These are phyloP conservation scores for Merluccius polli DNA, from an alignment of 2,797 vertebrate species.

Conservation along the genomic window DNA sequence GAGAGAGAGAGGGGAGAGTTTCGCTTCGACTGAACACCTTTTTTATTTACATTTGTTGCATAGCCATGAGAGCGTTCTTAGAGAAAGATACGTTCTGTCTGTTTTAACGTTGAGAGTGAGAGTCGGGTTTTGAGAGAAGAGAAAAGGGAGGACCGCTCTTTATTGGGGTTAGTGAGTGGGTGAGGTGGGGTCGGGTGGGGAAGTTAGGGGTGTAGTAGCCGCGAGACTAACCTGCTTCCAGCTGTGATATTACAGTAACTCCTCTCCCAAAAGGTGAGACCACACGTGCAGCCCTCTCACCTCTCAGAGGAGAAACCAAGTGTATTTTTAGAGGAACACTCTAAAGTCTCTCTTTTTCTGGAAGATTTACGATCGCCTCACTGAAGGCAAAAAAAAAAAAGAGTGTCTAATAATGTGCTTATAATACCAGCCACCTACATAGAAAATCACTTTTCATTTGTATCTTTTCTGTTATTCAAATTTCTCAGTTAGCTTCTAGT, in stretches of 20 bases:
- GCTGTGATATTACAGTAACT: slow-evolving; percentile 75
- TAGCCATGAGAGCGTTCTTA: background rate
- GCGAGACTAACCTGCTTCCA: slow-evolving; percentile 58
- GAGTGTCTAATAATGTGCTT: slow-evolving; percentile 54
- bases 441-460: slow-evolving; percentile 55
- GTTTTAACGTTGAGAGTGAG: background rate
- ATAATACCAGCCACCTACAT: slow-evolving; percentile 66
- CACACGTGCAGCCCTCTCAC: slow-evolving; percentile 75
- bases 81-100: no score
- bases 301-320: slow-evolving; percentile 50
- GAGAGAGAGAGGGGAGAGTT: background rate
- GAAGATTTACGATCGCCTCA: slow-evolving; percentile 63
- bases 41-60: background rate
- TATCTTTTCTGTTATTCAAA: slow-evolving; percentile 33
- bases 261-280: slow-evolving; percentile 68
- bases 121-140: background rate
- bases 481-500: background rate
- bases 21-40: background rate
- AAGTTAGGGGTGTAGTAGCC: slow-evolving; percentile 37
- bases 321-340: slow-evolving; percentile 66
- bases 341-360: slow-evolving; percentile 38
- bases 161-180: slow-evolving; percentile 28
- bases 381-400: no score
- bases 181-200: slow-evolving; percentile 26
- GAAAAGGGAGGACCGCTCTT: background rate